These are phyloP conservation scores for Platichthys flesus DNA, from an alignment of 2,113 vertebrate genomes.

Conservation along the genomic window DNA sequence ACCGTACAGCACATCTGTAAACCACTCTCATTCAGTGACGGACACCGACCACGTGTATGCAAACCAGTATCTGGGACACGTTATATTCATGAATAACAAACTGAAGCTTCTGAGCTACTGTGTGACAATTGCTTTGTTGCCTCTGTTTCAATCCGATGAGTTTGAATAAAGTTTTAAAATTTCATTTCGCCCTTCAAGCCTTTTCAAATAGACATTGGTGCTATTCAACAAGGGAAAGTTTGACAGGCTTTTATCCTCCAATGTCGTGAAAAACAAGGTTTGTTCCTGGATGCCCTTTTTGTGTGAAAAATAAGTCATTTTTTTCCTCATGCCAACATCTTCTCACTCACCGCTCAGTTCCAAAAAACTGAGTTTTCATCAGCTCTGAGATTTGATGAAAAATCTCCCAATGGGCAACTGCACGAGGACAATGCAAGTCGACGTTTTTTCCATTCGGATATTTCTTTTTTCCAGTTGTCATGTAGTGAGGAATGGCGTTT, in stretches of 20 bases:
- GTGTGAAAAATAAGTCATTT: constrained; percentile 49
- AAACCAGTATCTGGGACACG: constrained; percentile 52
- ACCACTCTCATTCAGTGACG: constrained; percentile 47
- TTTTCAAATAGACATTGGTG: constrained; percentile 78
- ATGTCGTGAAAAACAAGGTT: constrained; percentile 46
- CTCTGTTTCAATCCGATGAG: constrained; percentile 63
- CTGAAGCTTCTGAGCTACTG: constrained; percentile 58
- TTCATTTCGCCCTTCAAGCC: constrained; percentile 66
- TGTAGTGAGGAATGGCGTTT: constrained; percentile 33
- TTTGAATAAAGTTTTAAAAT: constrained; percentile 80
- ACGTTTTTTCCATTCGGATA: constrained; percentile 25
- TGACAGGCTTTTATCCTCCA: constrained; percentile 50
- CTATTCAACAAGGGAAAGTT: constrained; percentile 66
- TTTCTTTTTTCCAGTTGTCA: constrained; percentile 35
- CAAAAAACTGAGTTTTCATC: constrained; percentile 23
- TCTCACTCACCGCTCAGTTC: constrained; percentile 11
- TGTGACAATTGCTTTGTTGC: constrained; percentile 72
- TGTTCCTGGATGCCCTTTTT: constrained; percentile 39
- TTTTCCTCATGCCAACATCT: constrained; percentile 38
- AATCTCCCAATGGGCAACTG: constrained; percentile 19
- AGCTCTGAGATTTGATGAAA: constrained; percentile 29
- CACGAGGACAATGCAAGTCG: constrained; percentile 21
- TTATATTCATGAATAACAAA: constrained; percentile 52
- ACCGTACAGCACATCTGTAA: constrained; percentile 33
- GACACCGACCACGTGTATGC: constrained; percentile 38